Evolutionary conservation across 2,113 vertebrate genomes (phyloP).

Genomic region (Ailuropoda melanoleuca): DNA sequence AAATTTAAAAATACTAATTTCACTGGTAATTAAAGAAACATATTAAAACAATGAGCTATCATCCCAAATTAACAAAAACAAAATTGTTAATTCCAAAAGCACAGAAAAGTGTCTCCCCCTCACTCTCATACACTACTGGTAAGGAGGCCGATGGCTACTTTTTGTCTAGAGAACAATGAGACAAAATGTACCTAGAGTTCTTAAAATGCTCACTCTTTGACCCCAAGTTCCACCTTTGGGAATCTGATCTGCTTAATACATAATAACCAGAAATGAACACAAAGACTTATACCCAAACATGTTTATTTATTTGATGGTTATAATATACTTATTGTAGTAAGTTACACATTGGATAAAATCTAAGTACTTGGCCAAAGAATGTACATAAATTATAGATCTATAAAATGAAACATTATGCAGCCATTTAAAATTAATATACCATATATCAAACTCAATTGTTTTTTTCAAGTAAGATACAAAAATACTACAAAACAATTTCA

Average conservation of each 20-base stretch:
- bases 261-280: not conserved
- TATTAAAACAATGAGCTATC: not conserved
- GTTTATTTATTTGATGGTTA: not conserved
- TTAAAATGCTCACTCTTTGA: not conserved
- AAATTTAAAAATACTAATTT: not conserved
- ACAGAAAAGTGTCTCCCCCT: not conserved
- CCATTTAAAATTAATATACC: not conserved
- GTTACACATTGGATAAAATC: not conserved
- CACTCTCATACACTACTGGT: not conserved
- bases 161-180: not conserved
- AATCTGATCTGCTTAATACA: not conserved
- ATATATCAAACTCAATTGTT: not conserved
- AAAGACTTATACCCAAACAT: not conserved
- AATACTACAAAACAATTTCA: not conserved
- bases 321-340: not conserved
- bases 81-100: not conserved
- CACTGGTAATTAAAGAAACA: not conserved
- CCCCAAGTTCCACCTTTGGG: not conserved
- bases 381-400: not conserved
- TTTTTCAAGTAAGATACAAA: not conserved
- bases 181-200: not conserved
- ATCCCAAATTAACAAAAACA: not conserved
- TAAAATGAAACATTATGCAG: constrained; percentile 11
- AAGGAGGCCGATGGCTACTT: not conserved
- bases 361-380: not conserved